Conservation (phyloP, 2,797 vertebrate genomes). For the Propithecus perrieri region DNA sequence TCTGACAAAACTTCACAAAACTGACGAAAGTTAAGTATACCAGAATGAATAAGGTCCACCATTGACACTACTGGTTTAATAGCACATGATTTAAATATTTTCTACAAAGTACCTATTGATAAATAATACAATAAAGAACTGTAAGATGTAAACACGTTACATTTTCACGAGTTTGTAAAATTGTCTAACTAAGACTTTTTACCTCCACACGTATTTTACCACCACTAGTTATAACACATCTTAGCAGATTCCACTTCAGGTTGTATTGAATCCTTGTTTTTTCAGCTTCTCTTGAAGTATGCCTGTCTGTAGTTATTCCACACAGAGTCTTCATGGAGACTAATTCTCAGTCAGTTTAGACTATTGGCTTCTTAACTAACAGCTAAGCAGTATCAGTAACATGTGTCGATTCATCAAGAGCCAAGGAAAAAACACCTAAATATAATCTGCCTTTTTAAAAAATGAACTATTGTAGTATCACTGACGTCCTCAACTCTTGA, state of each 20-base stretch:
- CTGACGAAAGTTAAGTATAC: not conserved
- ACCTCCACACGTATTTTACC: not conserved
- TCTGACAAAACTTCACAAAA: not conserved
- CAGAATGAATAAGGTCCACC: no score
- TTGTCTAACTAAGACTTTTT: not conserved
- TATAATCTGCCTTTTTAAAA: not conserved
- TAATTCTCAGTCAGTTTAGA: not conserved
- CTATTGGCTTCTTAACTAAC: not conserved
- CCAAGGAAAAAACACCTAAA: not conserved
- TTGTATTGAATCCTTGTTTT: not conserved
- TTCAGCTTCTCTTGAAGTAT: not conserved
- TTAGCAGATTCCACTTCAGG: not conserved
- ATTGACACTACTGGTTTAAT: rapidly evolving
- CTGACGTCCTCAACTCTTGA: not conserved
- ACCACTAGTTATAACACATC: no score
- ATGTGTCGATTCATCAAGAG: not conserved
- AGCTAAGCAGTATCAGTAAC: not conserved
- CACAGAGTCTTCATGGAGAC: not conserved
- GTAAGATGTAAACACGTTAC: not conserved
- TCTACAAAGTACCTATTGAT: not conserved
- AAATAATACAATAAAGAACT: not conserved
- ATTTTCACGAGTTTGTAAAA: not conserved
- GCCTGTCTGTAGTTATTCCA: no score
- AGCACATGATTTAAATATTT: not conserved
- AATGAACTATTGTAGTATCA: not conserved